Conservation (phyloP, 2,888 invertebrate genomes). For the Spatulosminthurus flaviceps region DNA sequence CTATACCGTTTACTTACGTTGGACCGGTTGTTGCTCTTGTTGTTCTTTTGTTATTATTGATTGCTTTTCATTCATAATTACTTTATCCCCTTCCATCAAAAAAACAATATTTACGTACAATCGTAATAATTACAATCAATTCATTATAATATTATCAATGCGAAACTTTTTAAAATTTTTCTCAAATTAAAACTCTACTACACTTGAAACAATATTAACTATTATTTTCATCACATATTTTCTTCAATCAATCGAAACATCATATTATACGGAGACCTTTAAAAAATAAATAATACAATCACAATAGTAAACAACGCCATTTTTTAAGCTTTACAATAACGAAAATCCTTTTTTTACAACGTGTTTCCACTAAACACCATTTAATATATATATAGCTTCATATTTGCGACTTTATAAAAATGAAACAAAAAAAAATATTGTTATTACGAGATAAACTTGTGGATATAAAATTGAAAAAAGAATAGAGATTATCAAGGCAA, state of each 20-base stretch:
- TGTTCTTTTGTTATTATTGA: not conserved
- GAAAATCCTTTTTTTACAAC: not conserved
- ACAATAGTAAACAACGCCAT: not conserved
- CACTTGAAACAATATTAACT: no score
- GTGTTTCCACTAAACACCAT: not conserved
- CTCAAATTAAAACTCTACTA: no score
- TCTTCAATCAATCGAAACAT: no score
- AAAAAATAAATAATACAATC: not conserved
- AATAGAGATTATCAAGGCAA: conserved; percentile 15
- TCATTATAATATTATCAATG: no score
- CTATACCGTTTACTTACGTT: no score
- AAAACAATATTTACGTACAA: no score
- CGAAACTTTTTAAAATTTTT: no score
- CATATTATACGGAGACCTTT: no score
- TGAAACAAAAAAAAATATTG: not conserved
- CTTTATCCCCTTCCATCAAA: no score
- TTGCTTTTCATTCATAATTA: not conserved
- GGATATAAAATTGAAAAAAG: not conserved
- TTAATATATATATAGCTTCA: not conserved
- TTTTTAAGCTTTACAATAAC: not conserved
- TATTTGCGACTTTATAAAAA: conserved; percentile 7
- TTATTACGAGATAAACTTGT: not conserved
- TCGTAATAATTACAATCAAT: no score
- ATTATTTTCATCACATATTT: no score
- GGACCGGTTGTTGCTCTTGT: no score